phyloP scores from a whole-genome alignment of 2,888 invertebrate genomes.

The Agonopterix subpropinquella region DNA sequence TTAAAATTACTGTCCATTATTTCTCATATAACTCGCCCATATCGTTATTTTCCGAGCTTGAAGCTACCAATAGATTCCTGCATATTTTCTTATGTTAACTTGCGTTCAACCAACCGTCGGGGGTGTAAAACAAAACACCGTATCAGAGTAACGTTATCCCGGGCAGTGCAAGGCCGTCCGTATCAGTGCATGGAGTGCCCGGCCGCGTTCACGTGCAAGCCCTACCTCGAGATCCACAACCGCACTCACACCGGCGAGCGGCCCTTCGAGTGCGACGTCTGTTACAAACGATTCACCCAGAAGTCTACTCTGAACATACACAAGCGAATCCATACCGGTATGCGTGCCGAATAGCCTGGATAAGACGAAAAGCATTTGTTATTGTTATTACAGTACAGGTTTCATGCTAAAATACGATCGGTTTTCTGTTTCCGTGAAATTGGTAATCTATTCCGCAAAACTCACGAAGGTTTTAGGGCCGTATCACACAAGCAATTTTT shows the following conservation, averaged over 20 bases:
- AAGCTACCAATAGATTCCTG: too few species aligned
- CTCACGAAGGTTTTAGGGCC: too few species aligned
- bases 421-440: neutral
- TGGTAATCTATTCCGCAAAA: neutral
- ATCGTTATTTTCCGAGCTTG: too few species aligned
- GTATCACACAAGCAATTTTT: too few species aligned
- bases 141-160: constrained; percentile 1
- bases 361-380: constrained; percentile 3
- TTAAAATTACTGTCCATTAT: too few species aligned
- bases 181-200: constrained; percentile 76
- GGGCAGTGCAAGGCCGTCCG: constrained; percentile 72
- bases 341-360: constrained; percentile 16
- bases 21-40: too few species aligned
- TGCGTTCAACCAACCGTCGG: neutral
- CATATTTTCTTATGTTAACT: too few species aligned
- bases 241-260: constrained; percentile 75
- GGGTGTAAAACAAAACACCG: neutral
- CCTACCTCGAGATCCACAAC: constrained; percentile 79
- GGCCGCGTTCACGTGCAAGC: constrained; percentile 77
- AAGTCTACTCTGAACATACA: constrained; percentile 77
- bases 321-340: constrained; percentile 76
- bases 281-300: constrained; percentile 76
- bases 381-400: neutral
- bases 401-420: neutral
- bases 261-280: constrained; percentile 75